Percentiles rank a stretch among this genome's conserved stretches.
phyloP scores from a whole-genome alignment of 37 sponge, comb jelly and placozoan species.

The Halisarca cf. caerulea region DNA sequence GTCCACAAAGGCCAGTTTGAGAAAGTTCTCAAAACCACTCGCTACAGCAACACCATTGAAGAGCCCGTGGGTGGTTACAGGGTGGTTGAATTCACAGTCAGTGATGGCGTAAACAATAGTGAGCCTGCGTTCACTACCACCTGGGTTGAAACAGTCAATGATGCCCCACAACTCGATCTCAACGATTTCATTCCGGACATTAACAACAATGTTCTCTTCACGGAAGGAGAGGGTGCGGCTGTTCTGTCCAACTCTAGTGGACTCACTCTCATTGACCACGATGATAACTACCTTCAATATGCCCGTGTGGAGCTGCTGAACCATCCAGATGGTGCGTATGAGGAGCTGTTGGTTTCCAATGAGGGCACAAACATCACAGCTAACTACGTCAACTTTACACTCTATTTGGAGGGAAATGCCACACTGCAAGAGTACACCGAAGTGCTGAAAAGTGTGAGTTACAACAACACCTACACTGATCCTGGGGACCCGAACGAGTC shows the following conservation, averaged over 20 bases:
- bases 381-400: constrained; percentile 54
- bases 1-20: constrained; percentile 58
- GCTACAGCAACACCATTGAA: constrained; percentile 82
- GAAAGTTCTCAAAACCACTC: constrained; percentile 55
- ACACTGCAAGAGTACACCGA: constrained; percentile 54
- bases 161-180: constrained; percentile 81
- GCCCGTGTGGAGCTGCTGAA: constrained; percentile 49
- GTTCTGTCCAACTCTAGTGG: constrained; percentile 55
- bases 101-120: constrained; percentile 59
- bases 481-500: constrained; percentile 77
- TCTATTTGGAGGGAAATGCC: constrained; percentile 63
- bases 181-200: constrained; percentile 58
- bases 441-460: constrained; percentile 70
- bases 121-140: constrained; percentile 39
- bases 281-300: constrained; percentile 61
- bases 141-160: constrained; percentile 64
- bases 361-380: constrained; percentile 52
- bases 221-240: constrained; percentile 76
- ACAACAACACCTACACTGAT: constrained; percentile 68
- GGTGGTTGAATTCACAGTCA: constrained; percentile 57
- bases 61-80: constrained; percentile 70
- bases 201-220: constrained; percentile 71
- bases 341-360: constrained; percentile 55
- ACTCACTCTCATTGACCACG: constrained; percentile 68
- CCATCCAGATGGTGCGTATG: constrained; percentile 73